A percentile compares a stretch with the other conserved stretches of the same genome.
Evolutionary conservation across 2,888 invertebrate species (phyloP).

Genomic region (Catotricha subobsoleta): DNA sequence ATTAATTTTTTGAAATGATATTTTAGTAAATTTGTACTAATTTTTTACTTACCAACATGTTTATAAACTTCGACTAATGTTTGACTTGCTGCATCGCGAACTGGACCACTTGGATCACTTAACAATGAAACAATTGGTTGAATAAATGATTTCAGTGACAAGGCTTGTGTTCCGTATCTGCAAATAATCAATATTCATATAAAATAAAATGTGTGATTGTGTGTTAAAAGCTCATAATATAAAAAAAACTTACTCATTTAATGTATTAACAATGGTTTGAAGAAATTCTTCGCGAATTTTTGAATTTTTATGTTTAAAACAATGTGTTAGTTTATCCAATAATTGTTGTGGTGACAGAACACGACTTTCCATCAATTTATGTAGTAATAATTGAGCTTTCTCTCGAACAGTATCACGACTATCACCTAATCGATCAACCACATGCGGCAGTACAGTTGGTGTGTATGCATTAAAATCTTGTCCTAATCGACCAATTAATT

Average conservation of each 20-base stretch:
- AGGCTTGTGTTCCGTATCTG: slow-evolving; percentile 71
- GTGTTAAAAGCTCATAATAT: slow-evolving; percentile 3
- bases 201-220: slow-evolving; percentile 6
- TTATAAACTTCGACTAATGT: slow-evolving; percentile 80
- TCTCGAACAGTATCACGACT: slow-evolving; percentile 48
- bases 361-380: slow-evolving; percentile 54
- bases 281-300: slow-evolving; percentile 82
- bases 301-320: slow-evolving; percentile 74
- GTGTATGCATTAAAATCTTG: slow-evolving; percentile 75
- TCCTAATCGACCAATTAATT: slow-evolving; percentile 70
- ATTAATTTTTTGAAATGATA: not conserved
- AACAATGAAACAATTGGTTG: slow-evolving; percentile 66
- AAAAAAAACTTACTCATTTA: slow-evolving; percentile 52
- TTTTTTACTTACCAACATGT: slow-evolving; percentile 51
- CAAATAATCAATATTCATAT: slow-evolving; percentile 12
- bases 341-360: slow-evolving; percentile 49
- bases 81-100: slow-evolving; percentile 71
- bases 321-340: slow-evolving; percentile 49
- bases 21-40: not conserved
- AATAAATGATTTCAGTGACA: slow-evolving; percentile 65
- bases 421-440: slow-evolving; percentile 57
- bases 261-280: slow-evolving; percentile 58
- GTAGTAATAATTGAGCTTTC: slow-evolving; percentile 51
- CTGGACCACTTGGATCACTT: slow-evolving; percentile 71
- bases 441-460: slow-evolving; percentile 62